Evolutionary conservation across 2,113 vertebrate species (phyloP), one percentile per base, ranked within the genome.

Genomic region (Globicephala melas): DNA sequence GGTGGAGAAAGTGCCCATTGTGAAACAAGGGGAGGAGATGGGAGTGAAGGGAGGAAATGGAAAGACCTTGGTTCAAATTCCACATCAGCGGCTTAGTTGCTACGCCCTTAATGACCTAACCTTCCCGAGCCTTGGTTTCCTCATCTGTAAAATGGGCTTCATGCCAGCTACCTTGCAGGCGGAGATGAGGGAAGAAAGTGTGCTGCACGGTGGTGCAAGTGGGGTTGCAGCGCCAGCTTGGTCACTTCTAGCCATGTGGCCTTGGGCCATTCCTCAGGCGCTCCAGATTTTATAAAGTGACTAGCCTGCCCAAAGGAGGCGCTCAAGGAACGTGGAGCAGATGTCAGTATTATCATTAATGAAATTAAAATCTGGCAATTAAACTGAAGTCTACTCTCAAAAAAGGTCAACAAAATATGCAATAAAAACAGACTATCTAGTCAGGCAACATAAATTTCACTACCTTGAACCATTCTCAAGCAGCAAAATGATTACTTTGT

Each of bases 401-500:
- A 84, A 95, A 44, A 2, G 21, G 20, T 79, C 41, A 74, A 92
- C 18, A 85, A 95, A 96, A 83, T 47, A 79, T 13, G 15, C 62
- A 80, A 79, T 90, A 83, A 87, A 81, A 95, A 93, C 15, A 95
- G 41, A 71, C 50, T 55, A 86, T 82, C 44, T 97, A 97, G 74
- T 74, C 89, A 80, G 47, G 9, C 47, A 83, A 92, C 80, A 92
- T 97, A 97, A 95, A 96, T 98, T 97, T 95, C 77, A 96, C 60
- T 91, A 89, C 83, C 97, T 96, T 95, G 96, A 96, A 91, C 96
- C 96, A 98, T 96, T 94, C 90, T 98, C 87, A 71, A 31, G 85
- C 41, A 98, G 91, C 79, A 95, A 87, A 97, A 96, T 97, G 93
- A 97, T 98, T 97, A 97, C 73, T 96, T 74, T 26, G 71, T 93